These are phyloP conservation scores for Trichoplusia ni DNA, from an alignment of 1,140 invertebrate genomes.

Conservation along the genomic window DNA sequence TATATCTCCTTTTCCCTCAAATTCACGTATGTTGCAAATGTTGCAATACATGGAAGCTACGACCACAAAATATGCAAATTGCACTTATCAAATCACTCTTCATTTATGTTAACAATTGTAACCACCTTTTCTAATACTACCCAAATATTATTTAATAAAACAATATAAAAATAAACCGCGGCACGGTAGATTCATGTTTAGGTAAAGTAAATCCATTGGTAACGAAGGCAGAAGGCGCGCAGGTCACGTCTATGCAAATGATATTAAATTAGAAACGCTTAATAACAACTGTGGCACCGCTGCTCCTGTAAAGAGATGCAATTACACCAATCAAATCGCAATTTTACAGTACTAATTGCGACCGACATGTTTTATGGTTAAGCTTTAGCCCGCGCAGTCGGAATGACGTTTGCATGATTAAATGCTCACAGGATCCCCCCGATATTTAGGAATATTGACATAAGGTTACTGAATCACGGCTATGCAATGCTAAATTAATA, in stretches of 20 bases:
- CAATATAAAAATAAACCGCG: background rate
- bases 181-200: too few species aligned
- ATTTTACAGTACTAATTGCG: conserved; percentile 76
- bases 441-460: conserved; percentile 3
- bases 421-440: conserved; percentile 33
- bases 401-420: conserved; percentile 51
- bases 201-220: background rate
- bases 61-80: too few species aligned
- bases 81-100: too few species aligned
- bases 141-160: too few species aligned
- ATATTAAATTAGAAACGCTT: conserved; percentile 80
- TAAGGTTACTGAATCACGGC: background rate
- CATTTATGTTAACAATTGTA: too few species aligned
- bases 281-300: conserved; percentile 76
- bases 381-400: conserved; percentile 49
- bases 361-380: conserved; percentile 68
- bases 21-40: too few species aligned
- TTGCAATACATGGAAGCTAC: too few species aligned
- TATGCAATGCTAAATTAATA: too few species aligned
- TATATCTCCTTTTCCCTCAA: background rate
- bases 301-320: conserved; percentile 75
- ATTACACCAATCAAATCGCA: conserved; percentile 80
- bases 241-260: conserved; percentile 79
- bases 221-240: background rate
- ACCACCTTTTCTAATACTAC: too few species aligned